Conservation (phyloP, 2,113 vertebrate species). For the Nycticebus coucang region DNA sequence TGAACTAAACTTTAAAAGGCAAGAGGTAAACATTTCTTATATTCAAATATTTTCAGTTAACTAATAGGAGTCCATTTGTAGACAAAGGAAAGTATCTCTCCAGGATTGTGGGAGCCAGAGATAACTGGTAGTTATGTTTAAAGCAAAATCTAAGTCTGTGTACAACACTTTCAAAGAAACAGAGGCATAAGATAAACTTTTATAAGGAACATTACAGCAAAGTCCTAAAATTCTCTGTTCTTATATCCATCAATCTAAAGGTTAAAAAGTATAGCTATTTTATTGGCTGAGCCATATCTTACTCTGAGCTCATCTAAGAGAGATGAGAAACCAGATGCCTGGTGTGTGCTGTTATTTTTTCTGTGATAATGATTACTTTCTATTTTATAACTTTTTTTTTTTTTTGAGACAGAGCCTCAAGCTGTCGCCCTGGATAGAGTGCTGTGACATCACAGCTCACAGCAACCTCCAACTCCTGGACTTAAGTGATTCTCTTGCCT, state of each 20-base stretch:
- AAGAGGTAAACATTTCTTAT: conserved; percentile 52
- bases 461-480: no score
- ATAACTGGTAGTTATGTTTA: neutral
- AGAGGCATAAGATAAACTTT: neutral
- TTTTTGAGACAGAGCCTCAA: no score
- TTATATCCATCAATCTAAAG: neutral
- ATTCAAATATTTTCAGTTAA: conserved; percentile 41
- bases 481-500: no score
- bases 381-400: neutral
- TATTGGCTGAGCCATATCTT: neutral
- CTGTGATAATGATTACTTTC: neutral
- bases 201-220: conserved; percentile 10
- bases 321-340: neutral
- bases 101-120: neutral
- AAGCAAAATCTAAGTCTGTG: conserved; percentile 34
- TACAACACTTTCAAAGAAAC: neutral
- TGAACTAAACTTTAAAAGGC: conserved; percentile 50
- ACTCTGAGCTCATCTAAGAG: neutral
- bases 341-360: neutral
- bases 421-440: no score
- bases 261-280: neutral
- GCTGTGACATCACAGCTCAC: no score
- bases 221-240: conserved; percentile 24
- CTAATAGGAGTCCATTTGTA: conserved; percentile 37
- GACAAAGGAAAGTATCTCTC: conserved; percentile 43